Percentiles rank a stretch among this genome's conserved stretches.
Conservation (phyloP, 2,888 invertebrate species). For the Ctena decussata region DNA sequence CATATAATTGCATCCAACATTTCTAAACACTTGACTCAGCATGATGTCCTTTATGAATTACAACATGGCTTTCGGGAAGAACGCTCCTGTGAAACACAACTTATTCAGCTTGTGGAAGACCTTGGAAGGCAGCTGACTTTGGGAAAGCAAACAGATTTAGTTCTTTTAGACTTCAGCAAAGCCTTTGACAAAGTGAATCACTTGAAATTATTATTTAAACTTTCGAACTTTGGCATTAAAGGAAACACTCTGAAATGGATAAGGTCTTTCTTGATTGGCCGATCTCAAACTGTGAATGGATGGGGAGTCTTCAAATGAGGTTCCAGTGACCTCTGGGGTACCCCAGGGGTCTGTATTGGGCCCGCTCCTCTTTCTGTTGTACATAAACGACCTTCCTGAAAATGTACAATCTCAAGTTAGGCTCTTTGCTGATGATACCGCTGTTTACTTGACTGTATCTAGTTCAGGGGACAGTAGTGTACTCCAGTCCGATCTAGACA, state of each 20-base stretch:
- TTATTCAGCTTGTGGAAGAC: not conserved
- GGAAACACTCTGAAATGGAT: not conserved
- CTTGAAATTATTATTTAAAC: not conserved
- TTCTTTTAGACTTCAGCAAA: not conserved
- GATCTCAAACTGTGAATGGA: not conserved
- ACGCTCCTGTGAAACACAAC: not conserved
- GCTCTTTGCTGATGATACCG: too few species aligned
- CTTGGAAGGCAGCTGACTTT: too few species aligned
- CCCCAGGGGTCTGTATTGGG: not conserved
- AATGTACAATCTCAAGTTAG: too few species aligned
- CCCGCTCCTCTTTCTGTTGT: not conserved
- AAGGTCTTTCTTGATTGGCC: not conserved
- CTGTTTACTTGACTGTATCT: too few species aligned
- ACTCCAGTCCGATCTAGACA: too few species aligned
- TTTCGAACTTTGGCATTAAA: not conserved
- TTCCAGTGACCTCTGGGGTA: not conserved
- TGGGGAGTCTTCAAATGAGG: not conserved
- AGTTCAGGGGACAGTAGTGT: too few species aligned
- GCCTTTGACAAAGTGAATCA: constrained; percentile 1
- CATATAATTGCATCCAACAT: too few species aligned
- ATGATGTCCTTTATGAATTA: too few species aligned
- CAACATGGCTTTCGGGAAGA: not conserved
- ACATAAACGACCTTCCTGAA: not conserved
- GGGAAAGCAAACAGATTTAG: not conserved
- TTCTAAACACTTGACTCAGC: too few species aligned